phyloP scores from a whole-genome alignment of 1,140 invertebrate genomes.

The Phenacoccus solenopsis region DNA sequence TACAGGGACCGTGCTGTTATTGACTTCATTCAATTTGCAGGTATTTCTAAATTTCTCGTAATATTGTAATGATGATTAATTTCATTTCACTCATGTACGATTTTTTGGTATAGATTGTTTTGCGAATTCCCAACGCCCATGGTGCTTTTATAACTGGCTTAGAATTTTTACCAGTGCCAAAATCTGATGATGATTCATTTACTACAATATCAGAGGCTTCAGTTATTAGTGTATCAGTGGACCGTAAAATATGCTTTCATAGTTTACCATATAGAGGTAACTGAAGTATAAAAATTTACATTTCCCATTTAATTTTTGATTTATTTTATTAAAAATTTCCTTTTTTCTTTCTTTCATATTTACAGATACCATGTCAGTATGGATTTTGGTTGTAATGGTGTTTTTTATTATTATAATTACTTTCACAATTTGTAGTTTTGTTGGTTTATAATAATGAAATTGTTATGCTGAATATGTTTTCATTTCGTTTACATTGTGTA shows the following conservation, averaged over 20 bases:
- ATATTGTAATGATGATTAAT: background rate
- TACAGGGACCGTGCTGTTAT: slow-evolving; percentile 77
- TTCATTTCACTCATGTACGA: slow-evolving; percentile 20
- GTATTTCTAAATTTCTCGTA: slow-evolving; percentile 35
- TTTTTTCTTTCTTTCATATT: background rate
- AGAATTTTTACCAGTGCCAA: slow-evolving; percentile 57
- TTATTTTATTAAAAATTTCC: background rate
- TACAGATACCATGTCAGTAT: slow-evolving; percentile 5
- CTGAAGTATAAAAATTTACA: background rate
- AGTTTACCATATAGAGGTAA: slow-evolving; percentile 56
- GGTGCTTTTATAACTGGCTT: slow-evolving; percentile 89
- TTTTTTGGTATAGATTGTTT: slow-evolving; percentile 48
- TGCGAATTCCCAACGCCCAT: slow-evolving; percentile 70
- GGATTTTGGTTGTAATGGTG: background rate
- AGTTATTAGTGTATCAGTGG: slow-evolving; percentile 84
- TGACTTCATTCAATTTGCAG: slow-evolving; percentile 82
- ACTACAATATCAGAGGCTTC: slow-evolving; percentile 59
- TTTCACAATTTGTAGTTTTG: background rate
- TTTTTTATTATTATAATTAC: background rate
- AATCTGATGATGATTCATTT: slow-evolving; percentile 38
- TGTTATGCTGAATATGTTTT: background rate
- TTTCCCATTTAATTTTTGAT: background rate
- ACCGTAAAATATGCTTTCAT: slow-evolving; percentile 84
- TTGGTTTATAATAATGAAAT: slow-evolving; percentile 12
- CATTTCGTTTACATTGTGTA: too few relatives aligned